phyloP scores from a whole-genome alignment of 1,140 invertebrate genomes.

The Drosophila dunni region DNA sequence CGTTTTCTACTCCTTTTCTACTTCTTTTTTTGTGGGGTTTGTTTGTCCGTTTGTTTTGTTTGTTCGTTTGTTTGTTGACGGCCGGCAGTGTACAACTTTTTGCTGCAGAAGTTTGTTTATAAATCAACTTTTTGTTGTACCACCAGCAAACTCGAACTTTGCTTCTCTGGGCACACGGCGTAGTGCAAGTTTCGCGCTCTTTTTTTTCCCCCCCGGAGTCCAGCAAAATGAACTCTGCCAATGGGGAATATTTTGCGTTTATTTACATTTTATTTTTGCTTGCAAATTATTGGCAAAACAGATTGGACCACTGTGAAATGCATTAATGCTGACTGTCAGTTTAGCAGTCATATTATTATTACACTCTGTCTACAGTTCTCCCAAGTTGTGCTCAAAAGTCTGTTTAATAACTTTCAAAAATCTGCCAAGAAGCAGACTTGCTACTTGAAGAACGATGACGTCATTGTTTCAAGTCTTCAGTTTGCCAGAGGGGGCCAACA shows the following conservation, averaged over 20 bases:
- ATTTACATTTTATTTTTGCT: conserved; percentile 64
- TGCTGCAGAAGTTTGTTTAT: conserved; percentile 76
- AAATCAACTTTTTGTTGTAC: conserved; percentile 69
- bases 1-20: conserved; percentile 27
- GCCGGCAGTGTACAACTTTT: conserved; percentile 65
- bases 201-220: conserved; percentile 21
- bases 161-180: not conserved
- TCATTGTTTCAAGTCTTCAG: not conserved
- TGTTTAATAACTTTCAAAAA: not conserved
- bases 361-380: not conserved
- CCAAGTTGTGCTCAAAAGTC: conserved; percentile 1
- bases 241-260: conserved; percentile 43
- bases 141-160: conserved; percentile 26
- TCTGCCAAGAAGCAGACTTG: not conserved
- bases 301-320: conserved; percentile 52
- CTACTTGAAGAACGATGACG: not conserved
- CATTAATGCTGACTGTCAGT: not conserved
- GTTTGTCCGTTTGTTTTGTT: conserved; percentile 4
- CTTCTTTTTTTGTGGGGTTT: too few relatives aligned
- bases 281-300: conserved; percentile 68
- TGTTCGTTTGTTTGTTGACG: conserved; percentile 59
- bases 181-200: conserved; percentile 45
- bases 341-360: not conserved
- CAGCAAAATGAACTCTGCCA: conserved; percentile 47
- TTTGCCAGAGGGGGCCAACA: conserved; percentile 10